Conservation (phyloP, 1,140 invertebrate species). For the Psix sp. region DNA sequence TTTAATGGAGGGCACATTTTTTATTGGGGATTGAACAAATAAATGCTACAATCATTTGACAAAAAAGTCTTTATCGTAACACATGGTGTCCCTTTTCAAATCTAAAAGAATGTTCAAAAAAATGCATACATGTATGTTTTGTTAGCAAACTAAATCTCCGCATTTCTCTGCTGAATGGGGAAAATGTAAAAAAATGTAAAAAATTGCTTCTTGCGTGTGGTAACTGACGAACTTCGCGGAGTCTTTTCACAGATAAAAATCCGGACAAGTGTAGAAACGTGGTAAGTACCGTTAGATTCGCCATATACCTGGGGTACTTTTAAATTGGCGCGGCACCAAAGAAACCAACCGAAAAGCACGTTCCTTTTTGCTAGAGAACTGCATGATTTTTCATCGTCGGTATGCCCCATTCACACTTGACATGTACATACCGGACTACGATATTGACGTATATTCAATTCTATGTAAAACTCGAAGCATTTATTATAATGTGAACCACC, state of each 20-base stretch:
- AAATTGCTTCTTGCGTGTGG: slow-evolving; percentile 39
- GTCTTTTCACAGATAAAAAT: slow-evolving; percentile 50
- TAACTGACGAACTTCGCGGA: slow-evolving; percentile 31
- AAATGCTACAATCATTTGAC: no score
- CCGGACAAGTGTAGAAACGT: slow-evolving; percentile 60
- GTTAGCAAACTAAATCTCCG: slow-evolving; percentile 11
- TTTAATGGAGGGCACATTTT: no score
- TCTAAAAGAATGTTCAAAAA: no score
- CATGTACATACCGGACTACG: slow-evolving; percentile 43
- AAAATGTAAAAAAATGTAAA: slow-evolving; percentile 27
- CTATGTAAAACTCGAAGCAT: slow-evolving; percentile 20
- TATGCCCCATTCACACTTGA: slow-evolving; percentile 49
- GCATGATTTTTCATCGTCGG: slow-evolving; percentile 49
- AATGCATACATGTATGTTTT: slow-evolving; percentile 1
- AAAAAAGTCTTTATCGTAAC: no score
- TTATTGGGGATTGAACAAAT: no score
- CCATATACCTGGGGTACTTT: slow-evolving; percentile 37
- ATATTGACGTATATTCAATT: slow-evolving; percentile 48
- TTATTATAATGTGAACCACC: slow-evolving; percentile 32
- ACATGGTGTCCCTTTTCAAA: no score
- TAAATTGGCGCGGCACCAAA: slow-evolving; percentile 38
- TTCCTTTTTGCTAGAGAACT: slow-evolving; percentile 34
- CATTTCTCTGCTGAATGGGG: slow-evolving; percentile 8
- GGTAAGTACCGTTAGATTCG: slow-evolving; percentile 57
- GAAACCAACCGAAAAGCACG: slow-evolving; percentile 57